Percentiles rank a stretch among this genome's conserved stretches.
phyloP scores from a whole-genome alignment of 92 coral and sea anemone genomes.

The Porites lobata region DNA sequence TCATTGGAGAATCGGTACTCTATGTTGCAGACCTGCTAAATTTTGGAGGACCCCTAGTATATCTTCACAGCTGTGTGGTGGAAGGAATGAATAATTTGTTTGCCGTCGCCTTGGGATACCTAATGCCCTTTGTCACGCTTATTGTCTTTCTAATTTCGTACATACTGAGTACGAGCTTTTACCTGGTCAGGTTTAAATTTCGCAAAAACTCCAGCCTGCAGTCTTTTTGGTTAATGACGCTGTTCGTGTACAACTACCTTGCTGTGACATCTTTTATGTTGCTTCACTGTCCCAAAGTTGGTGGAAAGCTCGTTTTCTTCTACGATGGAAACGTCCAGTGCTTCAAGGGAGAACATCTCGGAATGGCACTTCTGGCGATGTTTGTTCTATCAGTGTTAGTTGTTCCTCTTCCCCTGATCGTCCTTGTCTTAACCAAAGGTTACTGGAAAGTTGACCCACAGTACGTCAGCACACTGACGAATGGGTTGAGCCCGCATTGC shows the following conservation, averaged over 20 bases:
- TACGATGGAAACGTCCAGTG: constrained; percentile 88
- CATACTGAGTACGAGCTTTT: constrained; percentile 72
- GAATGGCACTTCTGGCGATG: constrained; percentile 73
- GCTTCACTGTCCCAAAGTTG: constrained; percentile 84
- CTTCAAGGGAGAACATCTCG: constrained; percentile 78
- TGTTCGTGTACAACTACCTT: constrained; percentile 89
- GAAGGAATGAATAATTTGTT: constrained; percentile 79
- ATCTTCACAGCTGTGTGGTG: constrained; percentile 72
- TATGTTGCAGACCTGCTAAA: constrained; percentile 73
- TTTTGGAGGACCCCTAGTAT: constrained; percentile 89
- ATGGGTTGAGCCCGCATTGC: constrained; percentile 79
- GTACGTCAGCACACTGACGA: constrained; percentile 89
- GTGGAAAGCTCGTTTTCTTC: constrained; percentile 81
- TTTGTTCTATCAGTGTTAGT: constrained; percentile 63
- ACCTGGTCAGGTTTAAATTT: constrained; percentile 81
- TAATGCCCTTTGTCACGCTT: constrained; percentile 78
- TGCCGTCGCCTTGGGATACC: constrained; percentile 85
- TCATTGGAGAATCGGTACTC: constrained; percentile 75
- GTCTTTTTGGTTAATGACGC: constrained; percentile 91
- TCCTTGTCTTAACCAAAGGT: constrained; percentile 76
- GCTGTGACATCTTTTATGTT: constrained; percentile 83
- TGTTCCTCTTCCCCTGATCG: constrained; percentile 80
- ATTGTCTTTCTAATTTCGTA: constrained; percentile 80
- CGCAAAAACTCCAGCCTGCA: constrained; percentile 90
- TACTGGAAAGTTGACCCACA: constrained; percentile 95